A percentile compares a stretch with the other conserved stretches of the same genome.
Evolutionary conservation across 2,113 vertebrate species (phyloP).

Genomic region (Mungos mungo): DNA sequence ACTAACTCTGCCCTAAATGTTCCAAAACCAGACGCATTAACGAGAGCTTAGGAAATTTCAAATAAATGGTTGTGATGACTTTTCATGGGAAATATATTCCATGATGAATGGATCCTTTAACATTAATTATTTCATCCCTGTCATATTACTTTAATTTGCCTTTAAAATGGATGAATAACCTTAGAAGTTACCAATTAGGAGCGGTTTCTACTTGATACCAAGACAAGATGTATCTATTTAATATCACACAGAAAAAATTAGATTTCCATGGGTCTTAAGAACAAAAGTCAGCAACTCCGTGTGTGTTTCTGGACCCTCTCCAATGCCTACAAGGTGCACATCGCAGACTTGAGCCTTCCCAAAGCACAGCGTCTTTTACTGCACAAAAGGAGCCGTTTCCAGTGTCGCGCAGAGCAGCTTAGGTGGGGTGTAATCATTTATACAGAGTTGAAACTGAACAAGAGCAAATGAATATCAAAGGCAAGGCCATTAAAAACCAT

Average conservation of each 20-base stretch:
- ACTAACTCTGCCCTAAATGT: background rate
- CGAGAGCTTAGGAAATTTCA: background rate
- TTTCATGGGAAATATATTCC: background rate
- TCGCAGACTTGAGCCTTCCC: background rate
- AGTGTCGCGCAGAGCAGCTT: fast-evolving
- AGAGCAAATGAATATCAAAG: slow-evolving; percentile 65
- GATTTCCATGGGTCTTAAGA: background rate
- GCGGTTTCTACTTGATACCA: background rate
- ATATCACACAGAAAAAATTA: background rate
- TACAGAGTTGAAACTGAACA: slow-evolving; percentile 66
- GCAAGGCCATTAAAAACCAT: slow-evolving; percentile 33
- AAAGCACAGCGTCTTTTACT: fast-evolving
- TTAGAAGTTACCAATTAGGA: background rate
- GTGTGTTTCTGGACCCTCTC: background rate
- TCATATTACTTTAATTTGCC: background rate
- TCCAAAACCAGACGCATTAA: background rate
- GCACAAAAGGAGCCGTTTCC: background rate
- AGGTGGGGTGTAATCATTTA: slow-evolving; percentile 42
- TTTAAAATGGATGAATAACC: background rate
- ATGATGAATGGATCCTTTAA: background rate
- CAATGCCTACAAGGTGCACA: fast-evolving
- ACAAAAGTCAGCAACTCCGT: fast-evolving
- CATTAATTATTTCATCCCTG: background rate
- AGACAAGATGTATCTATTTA: background rate
- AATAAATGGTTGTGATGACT: background rate